phyloP scores from a whole-genome alignment of 2,797 vertebrate genomes.

The Semaprochilodus insignis region DNA sequence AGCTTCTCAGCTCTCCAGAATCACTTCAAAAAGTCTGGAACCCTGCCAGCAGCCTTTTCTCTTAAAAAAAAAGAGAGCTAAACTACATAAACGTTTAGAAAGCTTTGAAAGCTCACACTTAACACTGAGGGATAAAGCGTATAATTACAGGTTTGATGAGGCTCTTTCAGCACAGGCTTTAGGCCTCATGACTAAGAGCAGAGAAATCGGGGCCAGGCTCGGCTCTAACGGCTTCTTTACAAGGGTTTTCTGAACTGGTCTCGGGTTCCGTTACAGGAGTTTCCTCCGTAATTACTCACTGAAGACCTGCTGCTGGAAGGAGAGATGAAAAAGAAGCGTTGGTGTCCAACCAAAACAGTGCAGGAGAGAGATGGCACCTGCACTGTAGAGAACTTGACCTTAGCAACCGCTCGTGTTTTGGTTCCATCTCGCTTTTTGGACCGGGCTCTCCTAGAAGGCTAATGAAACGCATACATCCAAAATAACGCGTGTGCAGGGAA shows the following conservation, averaged over 20 bases:
- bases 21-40: conserved; percentile 54
- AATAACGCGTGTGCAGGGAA: conserved; percentile 67
- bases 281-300: conserved; percentile 42
- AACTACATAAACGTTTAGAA: conserved; percentile 64
- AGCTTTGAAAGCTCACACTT: conserved; percentile 63
- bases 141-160: conserved; percentile 65
- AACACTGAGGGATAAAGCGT: conserved; percentile 47
- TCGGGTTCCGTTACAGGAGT: conserved; percentile 39
- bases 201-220: conserved; percentile 45
- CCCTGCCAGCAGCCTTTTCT: conserved; percentile 46
- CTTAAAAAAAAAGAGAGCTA: conserved; percentile 31
- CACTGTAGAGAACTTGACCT: conserved; percentile 24
- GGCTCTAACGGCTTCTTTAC: conserved; percentile 40
- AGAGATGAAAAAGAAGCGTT: conserved; percentile 34
- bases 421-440: conserved; percentile 44
- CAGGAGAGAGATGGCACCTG: conserved; percentile 46
- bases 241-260: background rate
- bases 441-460: conserved; percentile 62
- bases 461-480: conserved; percentile 69
- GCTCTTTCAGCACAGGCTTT: conserved; percentile 23
- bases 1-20: conserved; percentile 44
- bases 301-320: conserved; percentile 35
- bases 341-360: conserved; percentile 47
- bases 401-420: conserved; percentile 62
- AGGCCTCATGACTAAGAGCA: conserved; percentile 45